These are phyloP conservation scores for Rhinatrema bivittatum DNA, from an alignment of 2,797 vertebrate genomes.

Conservation along the genomic window DNA sequence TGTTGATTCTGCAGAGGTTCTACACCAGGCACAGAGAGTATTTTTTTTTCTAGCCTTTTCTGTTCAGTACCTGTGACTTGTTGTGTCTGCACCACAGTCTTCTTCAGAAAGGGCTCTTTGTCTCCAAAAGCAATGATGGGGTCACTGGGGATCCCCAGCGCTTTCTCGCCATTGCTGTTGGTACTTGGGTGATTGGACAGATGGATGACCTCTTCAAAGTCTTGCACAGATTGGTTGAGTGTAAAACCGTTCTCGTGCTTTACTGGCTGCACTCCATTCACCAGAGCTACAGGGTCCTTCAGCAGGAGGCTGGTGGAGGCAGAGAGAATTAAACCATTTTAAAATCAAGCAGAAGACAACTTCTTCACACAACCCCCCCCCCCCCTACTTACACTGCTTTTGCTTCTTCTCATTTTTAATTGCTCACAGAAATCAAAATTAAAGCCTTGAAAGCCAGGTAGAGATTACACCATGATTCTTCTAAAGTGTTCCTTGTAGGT, in stretches of 20 bases:
- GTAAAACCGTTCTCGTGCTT: slow-evolving; percentile 83
- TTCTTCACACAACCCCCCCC: background rate
- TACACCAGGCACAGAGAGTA: too few relatives aligned
- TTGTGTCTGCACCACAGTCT: slow-evolving; percentile 76
- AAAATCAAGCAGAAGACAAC: background rate
- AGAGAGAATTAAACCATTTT: background rate
- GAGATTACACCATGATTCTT: too few relatives aligned
- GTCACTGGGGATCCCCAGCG: slow-evolving; percentile 40
- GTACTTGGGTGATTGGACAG: slow-evolving; percentile 61
- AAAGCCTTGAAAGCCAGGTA: too few relatives aligned
- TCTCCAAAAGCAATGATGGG: slow-evolving; percentile 78
- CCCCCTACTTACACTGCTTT: too few relatives aligned
- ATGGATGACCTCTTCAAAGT: slow-evolving; percentile 61
- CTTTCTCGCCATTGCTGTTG: slow-evolving; percentile 51
- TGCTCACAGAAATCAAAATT: too few relatives aligned
- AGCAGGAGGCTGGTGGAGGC: slow-evolving; percentile 28
- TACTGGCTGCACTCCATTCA: slow-evolving; percentile 74
- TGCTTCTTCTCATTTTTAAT: too few relatives aligned
- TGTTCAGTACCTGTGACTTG: slow-evolving; percentile 80
- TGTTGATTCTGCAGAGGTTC: too few relatives aligned
- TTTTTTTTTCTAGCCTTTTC: rapidly evolving
- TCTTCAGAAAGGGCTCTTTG: slow-evolving; percentile 85
- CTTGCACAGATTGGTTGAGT: slow-evolving; percentile 42
- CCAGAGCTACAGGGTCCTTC: slow-evolving; percentile 45
- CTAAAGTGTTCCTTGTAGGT: too few relatives aligned